Conservation (phyloP, 2,113 vertebrate genomes). For the Neomonachus schauinslandi region DNA sequence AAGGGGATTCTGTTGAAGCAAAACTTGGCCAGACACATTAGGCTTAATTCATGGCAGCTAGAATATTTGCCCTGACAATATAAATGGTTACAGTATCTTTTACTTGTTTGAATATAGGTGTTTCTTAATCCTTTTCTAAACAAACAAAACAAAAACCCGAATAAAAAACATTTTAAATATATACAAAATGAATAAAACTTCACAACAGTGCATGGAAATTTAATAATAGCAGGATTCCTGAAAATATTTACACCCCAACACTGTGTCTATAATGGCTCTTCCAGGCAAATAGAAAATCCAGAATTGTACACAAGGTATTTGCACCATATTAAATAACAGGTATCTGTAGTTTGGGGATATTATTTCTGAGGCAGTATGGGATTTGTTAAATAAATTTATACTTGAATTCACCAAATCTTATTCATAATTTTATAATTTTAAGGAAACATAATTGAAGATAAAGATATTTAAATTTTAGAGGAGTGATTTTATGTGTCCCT, state of each 20-base stretch:
- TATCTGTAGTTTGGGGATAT: conserved; percentile 65
- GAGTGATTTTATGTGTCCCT: not conserved
- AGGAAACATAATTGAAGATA: conserved; percentile 39
- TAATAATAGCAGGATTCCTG: conserved; percentile 78
- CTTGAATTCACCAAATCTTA: conserved; percentile 55
- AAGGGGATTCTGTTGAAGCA: conserved; percentile 35
- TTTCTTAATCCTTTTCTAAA: not conserved
- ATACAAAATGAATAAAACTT: conserved; percentile 33
- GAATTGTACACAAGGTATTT: conserved; percentile 78
- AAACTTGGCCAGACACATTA: conserved; percentile 57
- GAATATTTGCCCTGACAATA: not conserved
- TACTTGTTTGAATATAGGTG: not conserved
- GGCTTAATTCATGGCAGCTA: conserved; percentile 39
- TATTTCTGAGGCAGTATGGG: conserved; percentile 57
- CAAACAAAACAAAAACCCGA: not conserved
- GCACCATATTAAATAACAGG: conserved; percentile 77
- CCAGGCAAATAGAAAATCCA: conserved; percentile 81
- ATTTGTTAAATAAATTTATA: conserved; percentile 64
- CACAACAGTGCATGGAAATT: conserved; percentile 67
- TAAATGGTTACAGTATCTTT: not conserved
- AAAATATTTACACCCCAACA: conserved; percentile 79
- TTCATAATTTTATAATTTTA: conserved; percentile 43
- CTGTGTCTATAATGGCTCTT: conserved; percentile 74
- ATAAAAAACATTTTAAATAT: conserved; percentile 50
- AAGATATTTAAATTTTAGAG: conserved; percentile 9